These are phyloP conservation scores for Oxycera nigricornis DNA, from an alignment of 2,888 invertebrate genomes.

Conservation along the genomic window DNA sequence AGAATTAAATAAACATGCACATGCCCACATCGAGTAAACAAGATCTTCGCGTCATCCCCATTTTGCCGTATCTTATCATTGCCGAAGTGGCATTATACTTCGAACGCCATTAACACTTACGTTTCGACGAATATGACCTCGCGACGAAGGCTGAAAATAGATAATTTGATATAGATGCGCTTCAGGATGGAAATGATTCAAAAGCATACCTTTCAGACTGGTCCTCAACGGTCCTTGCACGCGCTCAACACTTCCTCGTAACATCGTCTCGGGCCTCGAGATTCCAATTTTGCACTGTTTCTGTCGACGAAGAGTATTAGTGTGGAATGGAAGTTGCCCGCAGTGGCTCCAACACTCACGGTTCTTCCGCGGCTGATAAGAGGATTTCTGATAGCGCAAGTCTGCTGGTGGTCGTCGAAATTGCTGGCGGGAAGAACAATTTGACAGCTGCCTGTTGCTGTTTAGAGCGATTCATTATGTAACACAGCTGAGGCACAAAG, in stretches of 20 bases:
- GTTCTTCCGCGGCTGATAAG: no score
- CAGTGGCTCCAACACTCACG: no score
- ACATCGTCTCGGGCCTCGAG: no score
- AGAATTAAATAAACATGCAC: not conserved
- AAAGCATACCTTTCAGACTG: conserved; percentile 5
- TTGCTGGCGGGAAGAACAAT: no score
- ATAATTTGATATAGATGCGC: not conserved
- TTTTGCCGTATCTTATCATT: conserved; percentile 20
- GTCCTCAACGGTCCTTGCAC: not conserved
- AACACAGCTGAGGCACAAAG: no score
- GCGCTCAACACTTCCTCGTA: conserved; percentile 5
- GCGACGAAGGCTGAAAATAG: conserved; percentile 7
- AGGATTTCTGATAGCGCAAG: no score
- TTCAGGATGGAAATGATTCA: not conserved
- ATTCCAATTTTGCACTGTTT: no score
- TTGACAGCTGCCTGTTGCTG: no score
- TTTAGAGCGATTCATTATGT: no score
- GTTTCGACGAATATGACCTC: conserved; percentile 18
- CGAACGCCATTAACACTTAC: conserved; percentile 2
- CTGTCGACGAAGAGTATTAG: no score
- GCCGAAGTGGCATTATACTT: not conserved
- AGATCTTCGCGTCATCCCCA: not conserved
- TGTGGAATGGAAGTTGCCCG: no score
- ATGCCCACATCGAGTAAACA: not conserved
- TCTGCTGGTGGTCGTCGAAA: no score